Evolutionary conservation across 2,113 vertebrate genomes (phyloP).

Genomic region (Picathartes gymnocephalus): DNA sequence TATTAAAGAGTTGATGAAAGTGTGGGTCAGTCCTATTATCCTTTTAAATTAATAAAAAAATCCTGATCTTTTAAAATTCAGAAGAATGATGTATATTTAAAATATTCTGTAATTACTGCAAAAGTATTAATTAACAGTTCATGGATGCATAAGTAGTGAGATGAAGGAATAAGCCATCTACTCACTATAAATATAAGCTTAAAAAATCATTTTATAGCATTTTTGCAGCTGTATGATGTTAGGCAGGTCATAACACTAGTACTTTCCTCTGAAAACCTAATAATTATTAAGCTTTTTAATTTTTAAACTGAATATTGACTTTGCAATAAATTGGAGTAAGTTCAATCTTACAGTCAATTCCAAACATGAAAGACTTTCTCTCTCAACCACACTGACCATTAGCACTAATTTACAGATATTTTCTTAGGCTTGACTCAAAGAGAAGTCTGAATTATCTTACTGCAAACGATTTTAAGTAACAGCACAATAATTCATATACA

Average conservation of each 20-base stretch:
- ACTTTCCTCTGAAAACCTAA: constrained; percentile 76
- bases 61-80: constrained; percentile 69
- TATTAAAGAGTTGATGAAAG: constrained; percentile 69
- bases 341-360: constrained; percentile 66
- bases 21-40: constrained; percentile 68
- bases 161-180: constrained; percentile 68
- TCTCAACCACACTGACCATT: constrained; percentile 70
- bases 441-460: constrained; percentile 58
- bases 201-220: constrained; percentile 71
- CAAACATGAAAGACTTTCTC: constrained; percentile 67
- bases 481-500: constrained; percentile 28
- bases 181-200: constrained; percentile 71
- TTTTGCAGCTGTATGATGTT: constrained; percentile 69
- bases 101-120: constrained; percentile 76
- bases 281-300: constrained; percentile 79
- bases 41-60: constrained; percentile 73
- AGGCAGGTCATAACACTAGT: constrained; percentile 70
- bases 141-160: constrained; percentile 60
- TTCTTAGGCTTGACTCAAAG: constrained; percentile 36
- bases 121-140: constrained; percentile 78
- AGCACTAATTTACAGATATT: constrained; percentile 69
- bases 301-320: constrained; percentile 79
- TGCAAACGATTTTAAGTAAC: constrained; percentile 41
- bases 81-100: constrained; percentile 75
- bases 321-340: constrained; percentile 74